Percentiles rank a stretch among this genome's conserved stretches.
phyloP scores from a whole-genome alignment of 2,113 vertebrate species.

The Podiceps cristatus region DNA sequence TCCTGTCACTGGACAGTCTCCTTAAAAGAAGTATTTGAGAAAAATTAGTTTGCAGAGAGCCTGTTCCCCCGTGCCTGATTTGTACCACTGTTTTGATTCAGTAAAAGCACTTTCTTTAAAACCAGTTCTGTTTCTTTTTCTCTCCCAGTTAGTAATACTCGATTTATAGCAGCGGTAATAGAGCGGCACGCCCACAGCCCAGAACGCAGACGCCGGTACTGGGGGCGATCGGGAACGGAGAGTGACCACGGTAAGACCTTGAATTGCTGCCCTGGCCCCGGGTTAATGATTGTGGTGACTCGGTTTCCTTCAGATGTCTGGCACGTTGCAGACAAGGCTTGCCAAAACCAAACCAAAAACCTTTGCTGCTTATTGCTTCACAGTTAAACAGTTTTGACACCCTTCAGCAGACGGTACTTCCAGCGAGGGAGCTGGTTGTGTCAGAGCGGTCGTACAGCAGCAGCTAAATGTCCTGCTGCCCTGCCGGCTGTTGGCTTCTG shows the following conservation, averaged over 20 bases:
- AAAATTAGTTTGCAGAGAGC: neutral
- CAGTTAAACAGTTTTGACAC: neutral
- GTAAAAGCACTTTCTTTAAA: neutral
- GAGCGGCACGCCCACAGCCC: conserved; percentile 97
- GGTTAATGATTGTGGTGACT: neutral
- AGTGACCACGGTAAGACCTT: conserved; percentile 92
- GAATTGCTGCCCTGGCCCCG: neutral
- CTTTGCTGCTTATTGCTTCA: neutral
- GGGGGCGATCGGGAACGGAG: conserved; percentile 96
- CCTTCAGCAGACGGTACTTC: neutral
- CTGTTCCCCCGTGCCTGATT: neutral
- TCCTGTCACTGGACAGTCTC: neutral
- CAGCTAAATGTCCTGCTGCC: neutral
- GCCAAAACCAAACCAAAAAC: neutral
- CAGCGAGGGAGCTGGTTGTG: neutral
- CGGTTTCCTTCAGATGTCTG: neutral
- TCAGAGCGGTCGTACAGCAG: neutral
- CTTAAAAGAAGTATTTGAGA: neutral
- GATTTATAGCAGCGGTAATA: conserved; percentile 96
- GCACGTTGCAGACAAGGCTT: neutral
- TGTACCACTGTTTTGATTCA: neutral
- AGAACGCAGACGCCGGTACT: conserved; percentile 93
- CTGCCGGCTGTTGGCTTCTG: neutral
- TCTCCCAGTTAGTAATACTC: conserved; percentile 92
- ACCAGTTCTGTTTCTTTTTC: neutral